A percentile compares a stretch with the other conserved stretches of the same genome.
phyloP scores from a whole-genome alignment of 1,140 invertebrate genomes.

The Araneus ventricosus region DNA sequence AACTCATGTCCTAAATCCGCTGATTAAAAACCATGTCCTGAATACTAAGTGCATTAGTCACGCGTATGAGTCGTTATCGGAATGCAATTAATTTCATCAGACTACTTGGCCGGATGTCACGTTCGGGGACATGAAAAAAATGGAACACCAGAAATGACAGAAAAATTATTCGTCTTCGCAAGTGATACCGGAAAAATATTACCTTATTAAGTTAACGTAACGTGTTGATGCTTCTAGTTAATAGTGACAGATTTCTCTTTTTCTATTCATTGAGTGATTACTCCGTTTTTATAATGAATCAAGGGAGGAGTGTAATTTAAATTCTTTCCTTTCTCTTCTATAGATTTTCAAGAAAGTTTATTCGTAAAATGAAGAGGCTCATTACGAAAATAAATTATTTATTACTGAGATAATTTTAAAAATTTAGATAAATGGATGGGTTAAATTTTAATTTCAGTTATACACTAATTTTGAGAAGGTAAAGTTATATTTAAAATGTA shows the following conservation, averaged over 20 bases:
- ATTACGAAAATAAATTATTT: too few species aligned
- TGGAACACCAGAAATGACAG: not conserved
- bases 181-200: not conserved
- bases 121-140: not conserved
- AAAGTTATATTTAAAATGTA: too few species aligned
- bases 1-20: constrained; percentile 23
- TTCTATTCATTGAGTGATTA: not conserved
- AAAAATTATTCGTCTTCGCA: constrained; percentile 24
- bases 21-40: constrained; percentile 30
- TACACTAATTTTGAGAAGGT: too few species aligned
- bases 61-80: constrained; percentile 26
- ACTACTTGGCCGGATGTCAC: not conserved
- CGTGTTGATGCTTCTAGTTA: not conserved
- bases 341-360: too few species aligned
- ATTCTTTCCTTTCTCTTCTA: too few species aligned
- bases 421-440: too few species aligned
- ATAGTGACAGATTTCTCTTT: constrained; percentile 2
- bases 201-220: constrained; percentile 25
- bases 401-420: too few species aligned
- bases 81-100: constrained; percentile 30
- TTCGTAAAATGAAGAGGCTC: too few species aligned
- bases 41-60: constrained; percentile 30
- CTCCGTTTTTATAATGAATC: not conserved
- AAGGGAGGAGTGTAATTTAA: too few species aligned
- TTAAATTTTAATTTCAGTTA: too few species aligned